Base-by-base conservation (phyloP, 2,113 vertebrate genomes). In the Dipodomys spectabilis region DNA sequence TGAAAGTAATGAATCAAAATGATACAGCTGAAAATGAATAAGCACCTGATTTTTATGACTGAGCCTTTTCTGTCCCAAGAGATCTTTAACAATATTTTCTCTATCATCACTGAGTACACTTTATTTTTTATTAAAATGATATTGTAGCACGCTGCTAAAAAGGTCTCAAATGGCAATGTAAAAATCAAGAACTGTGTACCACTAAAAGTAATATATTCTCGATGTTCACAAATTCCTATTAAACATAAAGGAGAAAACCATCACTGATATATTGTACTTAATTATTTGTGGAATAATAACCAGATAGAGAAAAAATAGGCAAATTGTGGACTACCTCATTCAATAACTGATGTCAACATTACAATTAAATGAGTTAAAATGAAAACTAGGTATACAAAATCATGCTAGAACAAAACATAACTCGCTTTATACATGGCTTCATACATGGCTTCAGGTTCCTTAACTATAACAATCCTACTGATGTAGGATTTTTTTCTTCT, bases 301-400 rank as follows among this genome's bases (percentile, higher is more conserved):
- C 89, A 95, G 97, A 94, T 90, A 94, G 65, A 92, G 82, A 96
- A 94, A 94, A 95, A 27, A 78, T 96, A 96, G 93, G 65, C 94
- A 95, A 57, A 57, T 96, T 97, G 96, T 93, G 98, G 97, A 97
- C 98, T 98, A 98, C 98, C 98, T 98, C 98, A 98, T 97, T 96
- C 88, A 80, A 92, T 82, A 95, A 97, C 30, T 79, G 82, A 96
- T 90, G 86, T 95, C 95, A 98, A 97, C 93, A 83, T 96, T 64
- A 88, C 68, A 95, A 75, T 88, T 84, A 96, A 96, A 87, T 95
- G 71, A 96, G 0, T 91, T 97, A 94, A 96, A 96, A 82, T 93
- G 95, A 92, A 95, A 94, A 86, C 32, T 95, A 95, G 75, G 72
- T 97, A 57, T 90, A 89, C 27, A 85, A 32, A 94, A 92, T 90